Percentiles rank a stretch among this genome's conserved stretches.
phyloP scores from a whole-genome alignment of 2,888 invertebrate species.

The Suillia variegata region DNA sequence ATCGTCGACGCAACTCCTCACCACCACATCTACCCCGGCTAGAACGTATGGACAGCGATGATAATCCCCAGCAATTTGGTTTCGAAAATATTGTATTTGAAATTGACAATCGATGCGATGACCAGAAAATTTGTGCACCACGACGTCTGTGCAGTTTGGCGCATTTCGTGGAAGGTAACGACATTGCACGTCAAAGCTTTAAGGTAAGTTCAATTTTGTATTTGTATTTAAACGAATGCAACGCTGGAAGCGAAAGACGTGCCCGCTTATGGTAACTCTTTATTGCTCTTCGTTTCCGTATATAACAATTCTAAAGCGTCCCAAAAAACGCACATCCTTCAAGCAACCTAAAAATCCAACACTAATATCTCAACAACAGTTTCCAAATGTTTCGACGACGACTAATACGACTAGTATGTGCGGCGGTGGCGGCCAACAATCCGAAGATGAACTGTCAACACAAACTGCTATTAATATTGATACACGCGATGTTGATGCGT shows the following conservation, averaged over 20 bases:
- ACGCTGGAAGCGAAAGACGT: slow-evolving; percentile 21
- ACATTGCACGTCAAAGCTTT: slow-evolving; percentile 80
- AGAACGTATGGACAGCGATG: slow-evolving; percentile 62
- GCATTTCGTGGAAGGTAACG: slow-evolving; percentile 81
- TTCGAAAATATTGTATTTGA: slow-evolving; percentile 76
- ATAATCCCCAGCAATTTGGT: slow-evolving; percentile 66
- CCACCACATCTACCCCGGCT: slow-evolving; percentile 59
- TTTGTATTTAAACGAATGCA: background rate
- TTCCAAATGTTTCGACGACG: slow-evolving; percentile 30
- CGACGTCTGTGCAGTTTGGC: slow-evolving; percentile 79
- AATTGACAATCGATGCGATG: slow-evolving; percentile 62
- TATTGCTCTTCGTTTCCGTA: slow-evolving; percentile 50
- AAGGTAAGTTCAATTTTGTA: slow-evolving; percentile 59
- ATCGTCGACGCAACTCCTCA: slow-evolving; percentile 64
- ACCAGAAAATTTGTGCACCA: slow-evolving; percentile 63
- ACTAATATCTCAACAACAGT: slow-evolving; percentile 56
- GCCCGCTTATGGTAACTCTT: slow-evolving; percentile 51
- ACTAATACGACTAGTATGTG: slow-evolving; percentile 33
- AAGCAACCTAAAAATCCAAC: slow-evolving; percentile 48
- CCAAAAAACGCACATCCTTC: slow-evolving; percentile 55
- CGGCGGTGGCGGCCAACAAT: slow-evolving; percentile 26
- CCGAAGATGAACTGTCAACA: slow-evolving; percentile 48
- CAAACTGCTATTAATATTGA: slow-evolving; percentile 51
- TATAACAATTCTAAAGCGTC: slow-evolving; percentile 42
- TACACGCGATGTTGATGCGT: slow-evolving; percentile 41